phyloP scores from a whole-genome alignment of 2,113 vertebrate species.

The Nothocercus julius region DNA sequence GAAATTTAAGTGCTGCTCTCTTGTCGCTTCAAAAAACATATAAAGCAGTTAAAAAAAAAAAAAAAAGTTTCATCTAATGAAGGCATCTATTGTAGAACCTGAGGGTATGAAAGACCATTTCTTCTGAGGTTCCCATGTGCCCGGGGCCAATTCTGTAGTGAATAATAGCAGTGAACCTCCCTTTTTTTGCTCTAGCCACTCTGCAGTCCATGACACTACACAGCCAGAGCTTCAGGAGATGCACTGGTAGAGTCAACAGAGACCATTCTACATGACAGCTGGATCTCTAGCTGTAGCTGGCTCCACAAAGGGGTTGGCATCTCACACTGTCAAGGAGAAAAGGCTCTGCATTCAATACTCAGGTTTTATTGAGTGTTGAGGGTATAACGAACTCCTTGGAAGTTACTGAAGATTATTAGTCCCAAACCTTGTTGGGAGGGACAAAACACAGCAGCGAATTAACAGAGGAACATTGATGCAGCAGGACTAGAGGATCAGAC shows the following conservation, averaged over 20 bases:
- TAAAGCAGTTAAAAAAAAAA: not conserved
- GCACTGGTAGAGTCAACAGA: not conserved
- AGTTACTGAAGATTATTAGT: accelerated
- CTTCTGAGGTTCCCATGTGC: not conserved
- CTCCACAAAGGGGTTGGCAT: not conserved
- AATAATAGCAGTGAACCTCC: not conserved
- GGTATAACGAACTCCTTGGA: not conserved
- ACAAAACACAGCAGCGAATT: accelerated
- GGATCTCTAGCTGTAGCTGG: not conserved
- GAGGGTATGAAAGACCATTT: not conserved
- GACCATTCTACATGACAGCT: not conserved
- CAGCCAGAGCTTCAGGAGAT: not conserved
- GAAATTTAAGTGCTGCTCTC: not conserved
- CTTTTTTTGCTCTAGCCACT: not conserved
- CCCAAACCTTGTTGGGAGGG: not conserved
- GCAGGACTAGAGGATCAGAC: not conserved
- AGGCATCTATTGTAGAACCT: not conserved
- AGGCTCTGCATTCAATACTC: accelerated
- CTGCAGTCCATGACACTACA: not conserved
- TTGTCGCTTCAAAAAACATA: not conserved
- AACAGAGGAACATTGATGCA: not conserved
- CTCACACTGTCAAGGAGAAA: not conserved
- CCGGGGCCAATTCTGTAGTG: not conserved
- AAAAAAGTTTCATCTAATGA: not conserved
- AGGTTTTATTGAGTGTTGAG: not conserved